A percentile compares a stretch with the other conserved stretches of the same genome.
Conservation (phyloP, 1,140 invertebrate species). For the Goniozus legneri region DNA sequence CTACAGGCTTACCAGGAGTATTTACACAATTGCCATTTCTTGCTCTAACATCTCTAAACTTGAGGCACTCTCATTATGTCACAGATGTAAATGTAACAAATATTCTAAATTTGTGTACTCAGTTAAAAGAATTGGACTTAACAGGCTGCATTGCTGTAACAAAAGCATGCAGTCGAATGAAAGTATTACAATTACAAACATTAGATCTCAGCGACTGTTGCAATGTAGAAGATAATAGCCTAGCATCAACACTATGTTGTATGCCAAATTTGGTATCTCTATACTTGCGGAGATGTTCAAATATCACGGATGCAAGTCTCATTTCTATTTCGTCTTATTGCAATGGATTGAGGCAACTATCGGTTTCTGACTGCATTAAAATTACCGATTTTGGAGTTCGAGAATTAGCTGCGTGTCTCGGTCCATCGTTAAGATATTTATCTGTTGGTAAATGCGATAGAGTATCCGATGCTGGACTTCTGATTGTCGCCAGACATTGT, state of each 20-base stretch:
- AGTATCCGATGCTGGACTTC: constrained; percentile 78
- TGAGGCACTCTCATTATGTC: constrained; percentile 35
- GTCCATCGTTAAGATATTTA: constrained; percentile 77
- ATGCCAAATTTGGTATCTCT: constrained; percentile 84
- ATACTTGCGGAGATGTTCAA: constrained; percentile 82
- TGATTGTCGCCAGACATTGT: constrained; percentile 83
- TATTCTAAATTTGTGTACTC: constrained; percentile 36
- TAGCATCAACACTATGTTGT: constrained; percentile 76
- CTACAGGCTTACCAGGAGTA: constrained; percentile 72
- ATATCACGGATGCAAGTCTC: constrained; percentile 77
- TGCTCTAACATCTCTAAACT: constrained; percentile 34
- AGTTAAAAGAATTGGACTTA: constrained; percentile 59
- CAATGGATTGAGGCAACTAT: constrained; percentile 75
- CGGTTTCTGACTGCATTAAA: constrained; percentile 83
- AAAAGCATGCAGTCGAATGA: constrained; percentile 60
- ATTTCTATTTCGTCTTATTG: constrained; percentile 85
- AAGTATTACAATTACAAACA: constrained; percentile 64
- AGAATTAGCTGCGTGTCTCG: constrained; percentile 78
- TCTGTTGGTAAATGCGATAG: constrained; percentile 88
- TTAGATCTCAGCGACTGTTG: constrained; percentile 85
- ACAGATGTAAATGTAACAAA: constrained; percentile 32
- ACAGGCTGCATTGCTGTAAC: constrained; percentile 68
- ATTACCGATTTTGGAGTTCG: constrained; percentile 90
- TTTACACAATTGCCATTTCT: constrained; percentile 52
- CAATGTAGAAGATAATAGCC: constrained; percentile 75